A percentile compares a stretch with the other conserved stretches of the same genome.
These are phyloP conservation scores for Nyctibius grandis DNA, from an alignment of 2,797 vertebrate genomes.

Conservation along the genomic window DNA sequence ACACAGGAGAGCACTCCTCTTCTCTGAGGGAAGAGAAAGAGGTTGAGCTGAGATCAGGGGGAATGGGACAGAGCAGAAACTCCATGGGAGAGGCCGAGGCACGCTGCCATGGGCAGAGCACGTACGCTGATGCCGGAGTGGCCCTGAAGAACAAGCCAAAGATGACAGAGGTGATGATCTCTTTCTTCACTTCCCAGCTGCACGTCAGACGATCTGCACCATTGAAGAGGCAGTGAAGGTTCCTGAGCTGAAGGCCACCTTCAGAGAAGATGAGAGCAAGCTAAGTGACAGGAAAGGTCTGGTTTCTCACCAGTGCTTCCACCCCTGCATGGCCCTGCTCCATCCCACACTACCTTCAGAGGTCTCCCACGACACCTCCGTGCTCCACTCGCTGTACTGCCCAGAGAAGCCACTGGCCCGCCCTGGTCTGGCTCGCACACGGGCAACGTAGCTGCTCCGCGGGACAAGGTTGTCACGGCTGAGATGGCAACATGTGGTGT, in stretches of 20 bases:
- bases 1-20: constrained; percentile 58
- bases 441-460: constrained; percentile 59
- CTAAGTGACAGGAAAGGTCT: neutral
- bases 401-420: neutral
- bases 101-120: neutral
- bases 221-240: constrained; percentile 70
- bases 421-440: constrained; percentile 46
- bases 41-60: neutral
- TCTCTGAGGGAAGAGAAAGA: constrained; percentile 50
- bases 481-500: neutral
- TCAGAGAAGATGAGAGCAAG: neutral
- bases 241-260: constrained; percentile 63
- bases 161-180: constrained; percentile 53
- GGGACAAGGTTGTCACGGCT: neutral
- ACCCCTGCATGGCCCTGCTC: accelerated
- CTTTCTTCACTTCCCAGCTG: constrained; percentile 73
- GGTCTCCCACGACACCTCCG: constrained; percentile 31
- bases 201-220: constrained; percentile 59
- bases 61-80: neutral
- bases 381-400: constrained; percentile 69
- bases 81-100: neutral
- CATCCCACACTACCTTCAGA: constrained; percentile 52
- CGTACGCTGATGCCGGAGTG: neutral
- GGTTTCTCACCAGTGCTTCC: neutral
- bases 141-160: constrained; percentile 68